Conservation (phyloP, 2,797 vertebrate species). For the Sitta carolinensis region DNA sequence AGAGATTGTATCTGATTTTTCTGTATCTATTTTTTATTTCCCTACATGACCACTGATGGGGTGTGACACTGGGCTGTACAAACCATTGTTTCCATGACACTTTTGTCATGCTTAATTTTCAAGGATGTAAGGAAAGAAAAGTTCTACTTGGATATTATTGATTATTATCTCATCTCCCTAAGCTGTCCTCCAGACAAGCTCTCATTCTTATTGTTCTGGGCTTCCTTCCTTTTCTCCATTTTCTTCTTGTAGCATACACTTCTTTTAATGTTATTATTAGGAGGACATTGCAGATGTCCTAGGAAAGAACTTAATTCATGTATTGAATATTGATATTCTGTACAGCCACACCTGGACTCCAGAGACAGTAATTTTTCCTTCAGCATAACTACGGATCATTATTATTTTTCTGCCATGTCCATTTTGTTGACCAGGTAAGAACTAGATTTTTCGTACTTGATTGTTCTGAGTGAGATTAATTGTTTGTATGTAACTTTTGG, state of each 20-base stretch:
- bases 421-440: not conserved
- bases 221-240: not conserved
- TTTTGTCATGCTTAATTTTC: not conserved
- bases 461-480: not conserved
- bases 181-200: not conserved
- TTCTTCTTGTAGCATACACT: not conserved
- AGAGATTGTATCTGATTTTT: not conserved
- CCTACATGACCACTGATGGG: not conserved
- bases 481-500: not conserved
- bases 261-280: not conserved
- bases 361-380: not conserved
- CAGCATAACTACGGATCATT: not conserved
- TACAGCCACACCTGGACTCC: not conserved
- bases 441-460: not conserved
- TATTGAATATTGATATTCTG: not conserved
- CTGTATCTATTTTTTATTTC: not conserved
- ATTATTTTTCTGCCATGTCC: not conserved
- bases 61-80: rapidly evolving
- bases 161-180: not conserved
- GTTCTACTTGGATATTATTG: not conserved
- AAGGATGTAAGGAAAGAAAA: not conserved
- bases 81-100: not conserved
- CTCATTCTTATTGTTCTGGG: not conserved
- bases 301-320: not conserved
- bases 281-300: not conserved